Percentiles rank a stretch among this genome's conserved stretches.
Evolutionary conservation across 2,888 invertebrate species (phyloP).

Genomic region (Pyrochroa serraticornis): DNA sequence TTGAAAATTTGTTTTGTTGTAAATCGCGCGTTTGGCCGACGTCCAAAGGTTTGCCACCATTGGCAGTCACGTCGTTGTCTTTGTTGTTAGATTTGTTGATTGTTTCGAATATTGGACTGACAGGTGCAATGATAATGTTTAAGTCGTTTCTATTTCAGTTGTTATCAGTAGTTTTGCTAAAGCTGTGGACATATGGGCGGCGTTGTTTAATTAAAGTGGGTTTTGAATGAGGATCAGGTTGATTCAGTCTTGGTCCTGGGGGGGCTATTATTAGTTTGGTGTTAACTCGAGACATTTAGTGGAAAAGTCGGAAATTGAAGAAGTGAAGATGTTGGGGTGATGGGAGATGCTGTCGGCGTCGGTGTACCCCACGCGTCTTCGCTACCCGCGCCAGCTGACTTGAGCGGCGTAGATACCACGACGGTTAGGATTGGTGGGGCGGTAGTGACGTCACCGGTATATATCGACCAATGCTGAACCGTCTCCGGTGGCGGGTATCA

Average conservation of each 20-base stretch:
- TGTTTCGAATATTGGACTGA: background rate
- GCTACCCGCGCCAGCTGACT: conserved; percentile 55
- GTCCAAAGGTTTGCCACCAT: no score
- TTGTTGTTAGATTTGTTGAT: no score
- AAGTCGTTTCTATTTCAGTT: conserved; percentile 8
- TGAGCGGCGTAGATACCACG: conserved; percentile 54
- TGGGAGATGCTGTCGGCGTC: conserved; percentile 17
- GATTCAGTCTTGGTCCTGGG: no score
- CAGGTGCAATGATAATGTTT: conserved; percentile 9
- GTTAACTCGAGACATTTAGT: conserved; percentile 20
- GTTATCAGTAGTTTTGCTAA: conserved; percentile 10
- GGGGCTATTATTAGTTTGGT: conserved; percentile 13
- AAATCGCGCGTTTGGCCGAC: no score
- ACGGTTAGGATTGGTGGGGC: conserved; percentile 50
- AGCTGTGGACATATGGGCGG: conserved; percentile 17
- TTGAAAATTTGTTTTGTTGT: no score
- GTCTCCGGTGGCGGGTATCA: conserved; percentile 54
- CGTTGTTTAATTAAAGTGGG: conserved; percentile 17
- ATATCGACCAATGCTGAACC: conserved; percentile 58
- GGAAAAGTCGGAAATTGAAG: conserved; percentile 9
- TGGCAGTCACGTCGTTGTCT: no score
- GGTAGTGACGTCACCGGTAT: conserved; percentile 53
- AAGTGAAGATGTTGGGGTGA: conserved; percentile 10
- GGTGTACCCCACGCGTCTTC: conserved; percentile 52
- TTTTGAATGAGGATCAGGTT: conserved; percentile 8